Evolutionary conservation across 2,888 invertebrate species (phyloP).

Genomic region (Mamestra brassicae): DNA sequence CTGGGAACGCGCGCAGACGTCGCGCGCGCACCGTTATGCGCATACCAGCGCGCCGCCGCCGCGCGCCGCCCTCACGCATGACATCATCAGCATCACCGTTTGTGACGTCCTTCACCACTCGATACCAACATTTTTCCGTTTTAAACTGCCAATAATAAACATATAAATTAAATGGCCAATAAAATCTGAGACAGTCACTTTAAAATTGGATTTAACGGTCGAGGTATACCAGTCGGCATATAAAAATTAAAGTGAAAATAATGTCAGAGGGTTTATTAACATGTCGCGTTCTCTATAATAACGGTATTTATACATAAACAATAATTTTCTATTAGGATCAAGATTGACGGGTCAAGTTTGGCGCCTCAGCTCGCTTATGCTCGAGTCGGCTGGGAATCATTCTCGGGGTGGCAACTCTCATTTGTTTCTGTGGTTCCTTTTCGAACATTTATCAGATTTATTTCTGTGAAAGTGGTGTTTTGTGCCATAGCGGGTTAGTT

Average conservation of each 20-base stretch:
- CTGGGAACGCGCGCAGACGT: slow-evolving; percentile 80
- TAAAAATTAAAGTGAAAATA: slow-evolving; percentile 59
- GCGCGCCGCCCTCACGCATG: slow-evolving; percentile 67
- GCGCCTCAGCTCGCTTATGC: slow-evolving; percentile 44
- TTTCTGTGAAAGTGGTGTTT: slow-evolving; percentile 16
- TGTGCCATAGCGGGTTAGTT: slow-evolving; percentile 2
- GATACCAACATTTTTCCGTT: slow-evolving; percentile 65
- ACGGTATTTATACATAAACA: slow-evolving; percentile 43
- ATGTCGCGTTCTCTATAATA: slow-evolving; percentile 41
- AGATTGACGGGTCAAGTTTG: slow-evolving; percentile 32
- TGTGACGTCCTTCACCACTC: slow-evolving; percentile 71
- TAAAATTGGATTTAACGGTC: slow-evolving; percentile 63
- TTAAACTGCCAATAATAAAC: slow-evolving; percentile 67
- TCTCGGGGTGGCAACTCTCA: slow-evolving; percentile 20
- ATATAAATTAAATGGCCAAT: slow-evolving; percentile 68
- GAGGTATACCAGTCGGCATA: slow-evolving; percentile 57
- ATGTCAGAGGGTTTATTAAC: slow-evolving; percentile 59
- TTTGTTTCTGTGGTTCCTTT: slow-evolving; percentile 23
- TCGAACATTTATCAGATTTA: background rate
- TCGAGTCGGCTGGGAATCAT: slow-evolving; percentile 36
- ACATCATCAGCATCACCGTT: slow-evolving; percentile 73
- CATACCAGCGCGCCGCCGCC: slow-evolving; percentile 59
- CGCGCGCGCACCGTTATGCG: slow-evolving; percentile 79
- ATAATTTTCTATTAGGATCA: slow-evolving; percentile 40
- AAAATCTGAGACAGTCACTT: slow-evolving; percentile 65